Base-by-base conservation (phyloP, 2,888 invertebrate genomes). In the Cantharis rufa region DNA sequence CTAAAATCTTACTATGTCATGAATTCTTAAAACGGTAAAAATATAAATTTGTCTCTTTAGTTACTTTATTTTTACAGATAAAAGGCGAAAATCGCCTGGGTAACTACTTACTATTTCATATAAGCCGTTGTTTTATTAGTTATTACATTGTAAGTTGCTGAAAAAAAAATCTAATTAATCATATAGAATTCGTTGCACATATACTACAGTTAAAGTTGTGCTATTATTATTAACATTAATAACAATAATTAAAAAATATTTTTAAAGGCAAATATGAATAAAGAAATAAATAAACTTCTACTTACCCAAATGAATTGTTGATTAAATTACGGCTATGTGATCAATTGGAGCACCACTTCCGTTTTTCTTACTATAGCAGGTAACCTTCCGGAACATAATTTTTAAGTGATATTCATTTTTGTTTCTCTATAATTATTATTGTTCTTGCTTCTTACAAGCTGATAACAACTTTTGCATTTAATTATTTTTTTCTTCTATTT, bases 301-400 rank as follows among this genome's bases (percentile, higher is more conserved):
- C 64, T 66, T 66, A 24, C 64, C 21, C 21, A 66, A 66, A 66
- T 24, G 18, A 21, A 21, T 21, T 66, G 24, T 66, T 66, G 21
- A 66, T 66, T 66, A 66, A 48, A 21, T 66, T 21, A 66, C 64
- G n/a, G 64, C 64, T 21, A 66, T 16, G 64, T 66, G 64, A 24
- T 66, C 64, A 66, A 66, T 66, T 66, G 24, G 24, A 66, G 64
- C 64, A 66, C 24, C 24, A 66, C 64, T 66, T 66, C 64, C 64
- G 64, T 66, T 24, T 64, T 66, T 18, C 18, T n/a, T 66, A 66
- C 64, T 66, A 21, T 24, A 24, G 64, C 24, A 66, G 24, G 64
- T 66, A 66, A 66, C 64, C 64, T 66, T 21, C 64, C 64, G 64
- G 64, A 66, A 66, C 64, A 66, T 66, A 66, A 66, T 66, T 66